Percentiles rank a stretch among this genome's conserved stretches.
Evolutionary conservation across 2,888 invertebrate genomes (phyloP).

Genomic region (Mythimna albipuncta): DNA sequence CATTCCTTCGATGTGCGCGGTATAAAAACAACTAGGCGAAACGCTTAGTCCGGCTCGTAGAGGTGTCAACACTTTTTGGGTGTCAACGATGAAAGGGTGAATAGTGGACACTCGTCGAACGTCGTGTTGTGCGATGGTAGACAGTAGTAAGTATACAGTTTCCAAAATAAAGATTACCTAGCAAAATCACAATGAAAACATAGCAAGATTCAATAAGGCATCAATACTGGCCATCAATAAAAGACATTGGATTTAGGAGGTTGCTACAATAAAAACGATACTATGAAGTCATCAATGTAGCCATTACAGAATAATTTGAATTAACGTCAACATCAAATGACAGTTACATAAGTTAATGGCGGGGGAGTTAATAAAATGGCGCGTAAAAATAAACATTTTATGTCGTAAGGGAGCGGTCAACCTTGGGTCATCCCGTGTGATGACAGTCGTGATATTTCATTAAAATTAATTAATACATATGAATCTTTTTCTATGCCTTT

Average conservation of each 20-base stretch:
- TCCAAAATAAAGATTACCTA: no score
- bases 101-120: no score
- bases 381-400: conserved; percentile 55
- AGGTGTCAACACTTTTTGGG: no score
- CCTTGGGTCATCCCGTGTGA: conserved; percentile 56
- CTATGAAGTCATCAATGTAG: conserved; percentile 31
- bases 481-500: conserved; percentile 37
- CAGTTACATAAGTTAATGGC: conserved; percentile 49
- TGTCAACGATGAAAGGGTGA: no score
- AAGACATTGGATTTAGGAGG: not conserved
- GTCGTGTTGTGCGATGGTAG: no score
- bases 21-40: no score
- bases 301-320: conserved; percentile 43
- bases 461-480: conserved; percentile 58
- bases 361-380: conserved; percentile 51
- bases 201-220: not conserved
- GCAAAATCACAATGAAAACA: not conserved
- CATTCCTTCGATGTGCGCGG: no score
- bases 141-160: no score
- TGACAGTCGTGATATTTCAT: conserved; percentile 59
- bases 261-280: not conserved
- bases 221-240: conserved; percentile 20
- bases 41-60: no score
- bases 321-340: conserved; percentile 59
- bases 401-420: conserved; percentile 50